Conservation (phyloP, 2,113 vertebrate genomes). For the Heterotis niloticus region DNA sequence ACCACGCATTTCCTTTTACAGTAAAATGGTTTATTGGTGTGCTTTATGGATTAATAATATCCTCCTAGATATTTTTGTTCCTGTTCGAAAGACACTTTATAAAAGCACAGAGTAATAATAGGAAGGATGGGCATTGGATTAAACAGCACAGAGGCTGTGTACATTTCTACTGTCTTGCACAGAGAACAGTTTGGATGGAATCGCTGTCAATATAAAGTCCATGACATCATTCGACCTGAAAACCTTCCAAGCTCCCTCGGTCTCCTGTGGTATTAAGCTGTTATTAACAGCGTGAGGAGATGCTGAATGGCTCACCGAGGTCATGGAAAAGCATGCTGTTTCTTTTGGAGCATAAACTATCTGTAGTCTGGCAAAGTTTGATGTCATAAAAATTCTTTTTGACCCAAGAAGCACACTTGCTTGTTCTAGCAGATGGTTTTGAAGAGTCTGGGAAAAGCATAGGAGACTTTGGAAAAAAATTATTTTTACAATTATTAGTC, state of each 20-base stretch:
- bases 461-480: constrained; percentile 26
- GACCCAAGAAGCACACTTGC: constrained; percentile 15
- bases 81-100: too few relatives aligned
- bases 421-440: constrained; percentile 7
- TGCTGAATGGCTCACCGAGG: constrained; percentile 1
- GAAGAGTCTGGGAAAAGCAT: not conserved
- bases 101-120: not conserved
- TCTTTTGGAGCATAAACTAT: constrained; percentile 47
- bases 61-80: too few relatives aligned
- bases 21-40: too few relatives aligned
- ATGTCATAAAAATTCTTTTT: constrained; percentile 33
- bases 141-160: constrained; percentile 1
- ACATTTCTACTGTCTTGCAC: constrained; percentile 9
- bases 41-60: too few relatives aligned
- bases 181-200: constrained; percentile 18
- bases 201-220: constrained; percentile 4
- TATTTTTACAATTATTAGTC: too few relatives aligned
- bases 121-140: constrained; percentile 19
- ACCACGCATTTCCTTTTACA: too few relatives aligned
- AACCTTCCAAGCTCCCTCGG: not conserved
- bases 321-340: not conserved
- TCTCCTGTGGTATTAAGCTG: not conserved
- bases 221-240: constrained; percentile 18
- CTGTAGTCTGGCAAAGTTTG: constrained; percentile 39
- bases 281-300: constrained; percentile 2